These are phyloP conservation scores for Nemotelus nigrinus DNA, from an alignment of 2,888 invertebrate species.

Conservation along the genomic window DNA sequence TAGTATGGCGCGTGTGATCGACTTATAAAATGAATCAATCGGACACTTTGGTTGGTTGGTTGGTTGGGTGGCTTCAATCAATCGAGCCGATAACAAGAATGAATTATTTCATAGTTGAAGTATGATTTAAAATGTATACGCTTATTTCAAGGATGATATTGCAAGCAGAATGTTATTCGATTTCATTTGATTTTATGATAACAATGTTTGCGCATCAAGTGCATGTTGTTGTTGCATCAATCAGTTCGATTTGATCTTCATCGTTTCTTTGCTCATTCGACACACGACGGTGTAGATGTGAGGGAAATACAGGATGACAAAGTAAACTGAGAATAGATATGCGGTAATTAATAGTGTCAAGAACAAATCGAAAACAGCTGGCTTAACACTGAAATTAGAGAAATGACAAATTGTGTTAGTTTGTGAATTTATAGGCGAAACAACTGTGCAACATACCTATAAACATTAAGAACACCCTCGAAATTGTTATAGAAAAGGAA, in stretches of 20 bases:
- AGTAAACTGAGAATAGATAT: constrained; percentile 87
- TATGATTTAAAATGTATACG: neutral
- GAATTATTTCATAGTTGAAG: neutral
- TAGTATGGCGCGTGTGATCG: constrained; percentile 10
- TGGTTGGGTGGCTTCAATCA: constrained; percentile 14
- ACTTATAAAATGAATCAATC: neutral
- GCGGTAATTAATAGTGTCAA: constrained; percentile 85
- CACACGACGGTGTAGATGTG: constrained; percentile 73
- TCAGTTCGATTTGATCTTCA: constrained; percentile 54
- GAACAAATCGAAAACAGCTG: constrained; percentile 96
- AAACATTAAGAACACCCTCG: constrained; percentile 82
- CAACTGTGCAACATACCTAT: constrained; percentile 73
- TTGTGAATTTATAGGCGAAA: neutral
- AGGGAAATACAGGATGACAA: constrained; percentile 79
- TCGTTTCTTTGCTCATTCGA: constrained; percentile 62
- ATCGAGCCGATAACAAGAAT: constrained; percentile 35
- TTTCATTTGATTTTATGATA: neutral
- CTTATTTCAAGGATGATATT: constrained; percentile 30
- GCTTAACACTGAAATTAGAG: constrained; percentile 85
- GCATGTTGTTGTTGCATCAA: neutral
- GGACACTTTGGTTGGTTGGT: too few relatives aligned
- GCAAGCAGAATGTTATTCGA: constrained; percentile 14
- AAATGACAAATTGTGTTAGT: constrained; percentile 32
- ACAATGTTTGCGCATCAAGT: constrained; percentile 3
- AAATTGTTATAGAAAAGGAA: constrained; percentile 89